phyloP scores from a whole-genome alignment of 2,113 vertebrate genomes.

The Nerophis lumbriciformis region DNA sequence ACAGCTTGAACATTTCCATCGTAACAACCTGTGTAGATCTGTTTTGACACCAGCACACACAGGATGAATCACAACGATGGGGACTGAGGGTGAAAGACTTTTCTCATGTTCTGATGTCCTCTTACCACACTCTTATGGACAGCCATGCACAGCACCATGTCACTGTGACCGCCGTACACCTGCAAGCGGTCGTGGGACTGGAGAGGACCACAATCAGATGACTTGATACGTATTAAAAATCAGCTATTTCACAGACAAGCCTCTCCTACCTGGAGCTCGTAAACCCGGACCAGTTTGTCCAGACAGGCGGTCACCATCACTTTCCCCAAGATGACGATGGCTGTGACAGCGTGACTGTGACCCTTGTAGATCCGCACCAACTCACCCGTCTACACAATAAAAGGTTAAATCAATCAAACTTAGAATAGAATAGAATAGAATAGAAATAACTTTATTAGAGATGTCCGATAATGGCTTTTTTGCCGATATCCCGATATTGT shows the following conservation, averaged over 20 bases:
- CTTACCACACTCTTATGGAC: constrained; percentile 93
- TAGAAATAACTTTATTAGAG: too few species aligned
- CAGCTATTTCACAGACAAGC: neutral
- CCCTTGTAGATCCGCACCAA: constrained; percentile 92
- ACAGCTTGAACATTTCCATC: constrained; percentile 89
- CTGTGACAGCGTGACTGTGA: constrained; percentile 87
- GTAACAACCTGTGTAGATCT: constrained; percentile 97
- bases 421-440: too few species aligned
- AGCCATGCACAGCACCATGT: constrained; percentile 98
- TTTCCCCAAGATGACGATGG: constrained; percentile 88
- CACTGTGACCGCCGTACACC: constrained; percentile 91
- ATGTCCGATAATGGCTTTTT: too few species aligned
- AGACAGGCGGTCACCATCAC: constrained; percentile 95
- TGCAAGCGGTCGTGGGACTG: constrained; percentile 93
- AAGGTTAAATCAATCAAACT: too few species aligned
- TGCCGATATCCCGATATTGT: too few species aligned
- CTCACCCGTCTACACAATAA: constrained; percentile 79
- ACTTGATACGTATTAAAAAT: neutral
- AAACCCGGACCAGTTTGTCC: constrained; percentile 91
- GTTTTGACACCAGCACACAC: neutral
- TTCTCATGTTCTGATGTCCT: neutral
- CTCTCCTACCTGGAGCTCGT: constrained; percentile 84
- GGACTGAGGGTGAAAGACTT: neutral
- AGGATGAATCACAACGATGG: neutral
- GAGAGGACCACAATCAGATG: constrained; percentile 1